Evolutionary conservation across 2,113 vertebrate species (phyloP), one percentile per base, ranked within the genome.

Genomic region (Electrona antarctica): DNA sequence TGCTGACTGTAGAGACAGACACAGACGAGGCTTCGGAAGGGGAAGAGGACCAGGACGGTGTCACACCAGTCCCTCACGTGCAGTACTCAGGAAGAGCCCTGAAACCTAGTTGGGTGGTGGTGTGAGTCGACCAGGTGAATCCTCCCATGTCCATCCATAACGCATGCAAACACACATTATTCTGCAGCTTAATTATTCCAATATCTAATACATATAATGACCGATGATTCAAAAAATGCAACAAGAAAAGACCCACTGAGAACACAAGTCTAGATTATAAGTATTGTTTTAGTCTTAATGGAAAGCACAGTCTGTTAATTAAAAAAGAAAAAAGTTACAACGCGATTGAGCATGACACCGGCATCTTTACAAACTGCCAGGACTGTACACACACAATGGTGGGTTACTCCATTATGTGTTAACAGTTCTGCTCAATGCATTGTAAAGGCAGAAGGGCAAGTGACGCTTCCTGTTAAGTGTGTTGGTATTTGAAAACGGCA

Each of bases 81-180:
- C 83, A 87, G 58, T 83, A 69, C 13, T 87, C 85, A 5, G 88
- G 83, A 7, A 80, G 82, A 3, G 77, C 82, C 0, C 56, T 87
- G 45, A 87, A 81, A 62, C 88, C 89, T 33, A 88, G 87, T 84
- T 91, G 91, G 90, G 89, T 92, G 80, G 46, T 65, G 65, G 85
- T 88, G n/a, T 92, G 64, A 88, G 46, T 41, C 84, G 75, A 56
- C 74, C 74, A 74, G 10, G 52, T 45, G 64, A 67, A 46, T 7
- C 67, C 46, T 11, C 3, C 55, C 45, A 14, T 6, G 0, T 49
- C 69, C 61, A 11, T 51, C 67, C 15, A 3, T 55, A 41, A 7
- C 66, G 54, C 70, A 52, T 74, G 11, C 61, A 60, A 63, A 48
- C 45, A 11, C 47, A 59, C 55, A 49, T 2, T 41, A 41, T 41